A percentile compares a stretch with the other conserved stretches of the same genome.
These are phyloP conservation scores for Spicauda simplicius DNA, from an alignment of 2,888 invertebrate species.

Conservation along the genomic window DNA sequence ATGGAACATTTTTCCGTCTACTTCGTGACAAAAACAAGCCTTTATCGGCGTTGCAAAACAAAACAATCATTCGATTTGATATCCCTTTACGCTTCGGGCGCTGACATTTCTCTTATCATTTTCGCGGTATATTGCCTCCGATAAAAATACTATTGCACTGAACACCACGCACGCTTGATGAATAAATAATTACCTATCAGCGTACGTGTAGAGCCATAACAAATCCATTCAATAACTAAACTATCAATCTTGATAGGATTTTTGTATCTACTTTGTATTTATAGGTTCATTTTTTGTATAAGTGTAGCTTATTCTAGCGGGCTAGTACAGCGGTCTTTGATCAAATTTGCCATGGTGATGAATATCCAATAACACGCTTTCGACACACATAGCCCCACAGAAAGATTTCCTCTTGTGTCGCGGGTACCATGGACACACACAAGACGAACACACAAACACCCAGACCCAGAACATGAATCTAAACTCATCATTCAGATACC, in stretches of 20 bases:
- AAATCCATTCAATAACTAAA: constrained; percentile 6
- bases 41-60: neutral
- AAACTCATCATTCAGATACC: too few species aligned
- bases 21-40: neutral
- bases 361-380: too few species aligned
- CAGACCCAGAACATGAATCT: too few species aligned
- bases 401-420: too few species aligned
- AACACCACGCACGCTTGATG: constrained; percentile 1
- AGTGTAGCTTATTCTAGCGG: too few species aligned
- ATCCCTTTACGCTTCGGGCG: constrained; percentile 1
- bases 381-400: too few species aligned
- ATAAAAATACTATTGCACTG: constrained; percentile 22
- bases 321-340: too few species aligned
- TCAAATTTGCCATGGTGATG: too few species aligned
- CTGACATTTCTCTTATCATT: constrained; percentile 22
- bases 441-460: too few species aligned
- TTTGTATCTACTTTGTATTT: neutral
- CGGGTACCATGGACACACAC: too few species aligned
- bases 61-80: constrained; percentile 10
- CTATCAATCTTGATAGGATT: neutral
- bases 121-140: constrained; percentile 10
- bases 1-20: neutral
- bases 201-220: constrained; percentile 5
- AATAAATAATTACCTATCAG: constrained; percentile 1
- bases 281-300: too few species aligned